These are phyloP conservation scores for Corvus moneduloides DNA, from an alignment of 2,113 vertebrate species.

Conservation along the genomic window DNA sequence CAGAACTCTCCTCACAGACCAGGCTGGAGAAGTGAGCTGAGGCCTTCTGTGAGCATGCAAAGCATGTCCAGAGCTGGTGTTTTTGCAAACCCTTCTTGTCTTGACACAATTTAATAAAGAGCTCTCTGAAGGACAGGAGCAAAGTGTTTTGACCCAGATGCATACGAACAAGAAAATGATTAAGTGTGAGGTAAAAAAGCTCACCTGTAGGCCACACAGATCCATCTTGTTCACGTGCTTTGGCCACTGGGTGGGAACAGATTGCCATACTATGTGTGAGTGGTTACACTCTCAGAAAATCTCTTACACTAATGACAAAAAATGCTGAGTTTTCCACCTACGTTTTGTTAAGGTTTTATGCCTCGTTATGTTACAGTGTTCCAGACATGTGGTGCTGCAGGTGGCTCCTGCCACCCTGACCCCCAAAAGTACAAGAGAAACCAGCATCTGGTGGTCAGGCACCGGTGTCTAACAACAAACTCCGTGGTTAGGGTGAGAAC, in stretches of 20 bases:
- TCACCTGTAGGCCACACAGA: background rate
- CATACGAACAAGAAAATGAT: background rate
- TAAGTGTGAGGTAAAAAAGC: background rate
- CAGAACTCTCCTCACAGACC: background rate
- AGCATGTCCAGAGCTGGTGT: background rate
- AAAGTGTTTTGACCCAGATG: background rate
- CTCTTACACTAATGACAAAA: background rate
- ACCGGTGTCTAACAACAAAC: too few species aligned
- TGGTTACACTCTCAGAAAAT: background rate
- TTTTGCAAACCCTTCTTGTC: background rate
- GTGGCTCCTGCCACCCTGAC: too few species aligned
- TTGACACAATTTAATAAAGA: background rate
- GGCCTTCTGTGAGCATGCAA: background rate
- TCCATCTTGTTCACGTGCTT: background rate
- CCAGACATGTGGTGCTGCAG: background rate
- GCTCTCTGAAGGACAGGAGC: background rate
- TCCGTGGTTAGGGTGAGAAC: too few species aligned
- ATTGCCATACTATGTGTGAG: rapidly evolving
- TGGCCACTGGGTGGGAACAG: background rate
- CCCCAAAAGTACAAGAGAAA: too few species aligned
- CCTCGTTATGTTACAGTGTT: background rate
- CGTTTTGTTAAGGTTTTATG: background rate
- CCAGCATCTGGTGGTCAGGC: too few species aligned
- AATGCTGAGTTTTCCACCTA: background rate
- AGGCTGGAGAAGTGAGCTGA: background rate